Evolutionary conservation across 2,797 vertebrate species (phyloP), one percentile per base, ranked within the genome.

Genomic region (Sarcophilus harrisii): DNA sequence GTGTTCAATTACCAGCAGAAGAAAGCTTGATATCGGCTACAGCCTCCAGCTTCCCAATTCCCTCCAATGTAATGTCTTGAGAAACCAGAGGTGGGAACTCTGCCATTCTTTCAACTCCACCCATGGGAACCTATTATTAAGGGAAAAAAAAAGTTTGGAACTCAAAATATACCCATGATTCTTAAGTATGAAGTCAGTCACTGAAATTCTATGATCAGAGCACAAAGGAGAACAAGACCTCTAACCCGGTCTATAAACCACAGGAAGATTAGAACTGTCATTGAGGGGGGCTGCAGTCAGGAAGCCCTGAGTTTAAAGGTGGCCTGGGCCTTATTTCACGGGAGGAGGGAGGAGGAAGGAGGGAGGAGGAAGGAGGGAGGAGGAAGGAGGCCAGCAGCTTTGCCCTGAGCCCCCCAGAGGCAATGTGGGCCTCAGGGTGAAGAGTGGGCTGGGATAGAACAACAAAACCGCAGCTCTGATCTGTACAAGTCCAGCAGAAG

Each of bases 1-100:
- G 92, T 58, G 30, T 21, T 91, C 32, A 91, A 87, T 98, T 98
- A 99, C 99, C 99, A 99, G 99, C 99, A 95, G 99, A 99, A 0
- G 99, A 99, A 96, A 99, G 98, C 92, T 98, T 99, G 98, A 99
- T 98, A 97, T 99, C 99, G 28, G 99, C 99, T 0, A 99, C 98
- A 32, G 99, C 99, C 87, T 99, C 98, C 58, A 94, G 96, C 21
- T 96, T 92, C n/a, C 98, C 99, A 90, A 97, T 97, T 55, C 99
- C 99, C 98, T 98, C 96, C 96, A 99, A 93, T 0, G 95, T 98
- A 91, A 99, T 97, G 54, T 99, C 99, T 98, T 99, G 98, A 95
- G 99, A 97, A 96, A 99, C 95, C 92, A 99, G 96, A 0, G 98
- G 96, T 0, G 99, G 99, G 92, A 99, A 99, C 1, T 96, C 95